These are phyloP conservation scores for Perodicticus potto DNA, from an alignment of 2,797 vertebrate species.

Conservation along the genomic window DNA sequence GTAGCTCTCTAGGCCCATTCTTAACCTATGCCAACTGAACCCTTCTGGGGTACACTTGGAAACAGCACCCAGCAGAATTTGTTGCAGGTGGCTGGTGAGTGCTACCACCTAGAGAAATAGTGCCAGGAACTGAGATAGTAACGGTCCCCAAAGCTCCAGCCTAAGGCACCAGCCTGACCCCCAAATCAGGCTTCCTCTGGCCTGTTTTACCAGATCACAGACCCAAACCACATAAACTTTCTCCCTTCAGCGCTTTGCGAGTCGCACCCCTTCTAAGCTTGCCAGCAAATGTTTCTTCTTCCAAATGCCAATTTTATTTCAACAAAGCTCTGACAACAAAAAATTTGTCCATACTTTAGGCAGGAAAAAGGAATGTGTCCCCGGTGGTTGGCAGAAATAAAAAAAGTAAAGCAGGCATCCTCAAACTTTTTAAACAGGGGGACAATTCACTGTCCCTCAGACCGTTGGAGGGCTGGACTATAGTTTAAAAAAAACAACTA, in stretches of 20 bases:
- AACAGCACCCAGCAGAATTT: not conserved
- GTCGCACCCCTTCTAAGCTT: not conserved
- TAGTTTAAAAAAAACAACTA: too few relatives aligned
- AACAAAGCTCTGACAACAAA: constrained; percentile 15
- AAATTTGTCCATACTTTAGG: not conserved
- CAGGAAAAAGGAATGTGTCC: constrained; percentile 19
- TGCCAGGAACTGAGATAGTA: rapidly evolving
- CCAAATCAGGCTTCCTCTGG: rapidly evolving
- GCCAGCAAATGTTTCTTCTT: not conserved
- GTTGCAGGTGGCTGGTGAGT: rapidly evolving
- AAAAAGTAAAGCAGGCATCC: not conserved
- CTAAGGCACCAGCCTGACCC: not conserved
- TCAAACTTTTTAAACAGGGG: too few relatives aligned
- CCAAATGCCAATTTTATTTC: constrained; percentile 26
- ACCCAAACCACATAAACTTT: too few relatives aligned
- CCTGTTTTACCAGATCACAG: too few relatives aligned
- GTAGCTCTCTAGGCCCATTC: not conserved
- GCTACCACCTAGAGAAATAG: not conserved
- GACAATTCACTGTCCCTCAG: too few relatives aligned
- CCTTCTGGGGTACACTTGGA: not conserved
- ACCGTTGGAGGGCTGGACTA: too few relatives aligned
- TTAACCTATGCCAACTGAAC: not conserved
- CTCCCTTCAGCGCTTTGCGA: not conserved
- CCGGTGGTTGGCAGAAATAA: not conserved
- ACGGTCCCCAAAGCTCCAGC: not conserved